Conservation (phyloP, 2,888 invertebrate genomes). For the Agriotes lineatus region DNA sequence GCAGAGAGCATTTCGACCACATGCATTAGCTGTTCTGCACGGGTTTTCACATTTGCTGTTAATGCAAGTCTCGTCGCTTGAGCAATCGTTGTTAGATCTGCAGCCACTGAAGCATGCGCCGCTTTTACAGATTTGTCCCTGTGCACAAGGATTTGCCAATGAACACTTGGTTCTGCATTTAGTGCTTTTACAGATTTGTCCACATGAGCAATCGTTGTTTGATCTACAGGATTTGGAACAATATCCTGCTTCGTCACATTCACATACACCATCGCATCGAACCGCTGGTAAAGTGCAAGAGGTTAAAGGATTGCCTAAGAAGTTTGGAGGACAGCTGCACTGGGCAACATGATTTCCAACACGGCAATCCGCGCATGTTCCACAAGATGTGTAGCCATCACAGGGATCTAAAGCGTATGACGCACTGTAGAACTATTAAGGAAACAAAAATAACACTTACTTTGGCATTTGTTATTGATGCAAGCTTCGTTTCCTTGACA, state of each 20-base stretch:
- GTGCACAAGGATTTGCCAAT: constrained; percentile 74
- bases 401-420: constrained; percentile 77
- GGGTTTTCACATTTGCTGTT: constrained; percentile 78
- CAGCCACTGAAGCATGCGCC: constrained; percentile 86
- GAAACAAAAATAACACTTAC: constrained; percentile 67
- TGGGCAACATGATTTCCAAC: constrained; percentile 88
- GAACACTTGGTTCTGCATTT: constrained; percentile 82
- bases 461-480: constrained; percentile 84
- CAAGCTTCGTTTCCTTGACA: constrained; percentile 84
- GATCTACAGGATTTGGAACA: constrained; percentile 78
- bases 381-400: constrained; percentile 79
- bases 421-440: not conserved
- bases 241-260: constrained; percentile 85
- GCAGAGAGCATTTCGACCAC: constrained; percentile 86
- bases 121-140: constrained; percentile 81
- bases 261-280: constrained; percentile 81
- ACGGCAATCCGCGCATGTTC: constrained; percentile 85
- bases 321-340: constrained; percentile 86
- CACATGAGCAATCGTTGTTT: constrained; percentile 82
- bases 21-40: constrained; percentile 76
- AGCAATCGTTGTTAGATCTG: constrained; percentile 82
- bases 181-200: constrained; percentile 81
- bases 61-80: constrained; percentile 80
- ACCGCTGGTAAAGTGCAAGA: constrained; percentile 80
- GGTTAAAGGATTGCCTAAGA: constrained; percentile 84